Base-by-base conservation (phyloP, 2,888 invertebrate genomes). In the Pammene fasciana region DNA sequence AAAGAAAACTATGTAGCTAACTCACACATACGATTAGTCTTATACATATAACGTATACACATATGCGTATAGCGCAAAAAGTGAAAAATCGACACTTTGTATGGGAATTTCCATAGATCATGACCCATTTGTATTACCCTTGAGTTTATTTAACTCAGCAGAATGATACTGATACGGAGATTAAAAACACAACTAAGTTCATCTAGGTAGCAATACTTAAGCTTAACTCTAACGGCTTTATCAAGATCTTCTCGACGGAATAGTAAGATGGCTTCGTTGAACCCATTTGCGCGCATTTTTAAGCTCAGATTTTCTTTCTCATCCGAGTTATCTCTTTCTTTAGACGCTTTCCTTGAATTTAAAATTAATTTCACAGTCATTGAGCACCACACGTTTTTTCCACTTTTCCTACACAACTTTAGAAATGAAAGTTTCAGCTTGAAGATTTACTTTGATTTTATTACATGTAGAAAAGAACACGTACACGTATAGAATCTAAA, bases 291-390 rank as follows among this genome's bases (percentile, higher is more conserved):
- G 57, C 57, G 26, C 54, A 18, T 48, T 62, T 62, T 52, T 38
- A 62, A 62, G 50, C 52, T 62, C 41, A 10, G 52, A 52, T 62
- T 62, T 62, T 52, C 62, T 62, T 62, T 50, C 41, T 62, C 41
- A 62, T 62, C 62, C 52, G 16, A 62, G 50, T 41, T 59, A 59
- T 59, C 57, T 62, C 62, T 62, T 48, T 48, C 48, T 48, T 61
- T 26, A 36, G 18, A 50, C 41, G 38, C 38, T 38, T n/a, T 62
- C 41, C 62, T 52, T 52, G 62, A 62, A 62, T 62, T 62, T 26
- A 9, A 41, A 62, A 62, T 52, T 62, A 62, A 62, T 62, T 62
- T 62, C 41, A 62, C 62, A 41, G 62, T 62, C 62, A 62, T 62
- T 52, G 62, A 62, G 62, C 62, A 41, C 34, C 50, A 48, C 38